Conservation (phyloP, 2,888 invertebrate species). For the Drosophila fulvimacula region DNA sequence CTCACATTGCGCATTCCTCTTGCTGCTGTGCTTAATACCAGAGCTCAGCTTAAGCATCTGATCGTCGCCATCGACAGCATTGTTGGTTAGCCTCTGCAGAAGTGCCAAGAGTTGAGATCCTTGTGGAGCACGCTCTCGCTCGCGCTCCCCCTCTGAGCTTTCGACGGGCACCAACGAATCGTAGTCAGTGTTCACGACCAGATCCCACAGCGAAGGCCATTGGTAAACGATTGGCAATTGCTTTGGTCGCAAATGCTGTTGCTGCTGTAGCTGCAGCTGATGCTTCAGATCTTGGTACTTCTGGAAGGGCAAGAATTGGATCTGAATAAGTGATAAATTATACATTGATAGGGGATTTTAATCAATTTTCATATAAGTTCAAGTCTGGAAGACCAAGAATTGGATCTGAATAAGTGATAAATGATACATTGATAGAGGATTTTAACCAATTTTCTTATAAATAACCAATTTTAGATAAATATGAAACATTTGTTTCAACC, state of each 20-base stretch:
- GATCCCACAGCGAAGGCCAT: slow-evolving; percentile 80
- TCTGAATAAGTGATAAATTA: background rate
- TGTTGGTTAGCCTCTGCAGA: slow-evolving; percentile 62
- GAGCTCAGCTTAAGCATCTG: slow-evolving; percentile 32
- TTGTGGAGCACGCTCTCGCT: slow-evolving; percentile 24
- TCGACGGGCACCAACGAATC: slow-evolving; percentile 44
- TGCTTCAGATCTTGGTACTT: slow-evolving; percentile 23
- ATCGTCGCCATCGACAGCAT: slow-evolving; percentile 35
- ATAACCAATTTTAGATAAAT: too few relatives aligned
- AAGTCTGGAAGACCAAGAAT: too few relatives aligned
- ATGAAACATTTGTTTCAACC: too few relatives aligned
- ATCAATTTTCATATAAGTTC: background rate
- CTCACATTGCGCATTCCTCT: slow-evolving; percentile 84
- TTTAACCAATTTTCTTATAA: too few relatives aligned
- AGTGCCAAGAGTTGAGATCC: slow-evolving; percentile 62
- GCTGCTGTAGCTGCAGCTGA: background rate
- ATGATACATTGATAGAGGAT: too few relatives aligned
- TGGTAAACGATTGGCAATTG: slow-evolving; percentile 56
- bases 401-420: too few relatives aligned
- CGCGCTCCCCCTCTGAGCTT: slow-evolving; percentile 43
- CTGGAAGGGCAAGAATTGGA: slow-evolving; percentile 18
- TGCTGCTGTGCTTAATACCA: slow-evolving; percentile 75
- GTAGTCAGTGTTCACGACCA: slow-evolving; percentile 75
- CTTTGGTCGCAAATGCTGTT: slow-evolving; percentile 44
- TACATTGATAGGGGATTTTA: background rate